Base-by-base conservation (phyloP, 2,797 vertebrate genomes). In the Poeciliopsis infans region DNA sequence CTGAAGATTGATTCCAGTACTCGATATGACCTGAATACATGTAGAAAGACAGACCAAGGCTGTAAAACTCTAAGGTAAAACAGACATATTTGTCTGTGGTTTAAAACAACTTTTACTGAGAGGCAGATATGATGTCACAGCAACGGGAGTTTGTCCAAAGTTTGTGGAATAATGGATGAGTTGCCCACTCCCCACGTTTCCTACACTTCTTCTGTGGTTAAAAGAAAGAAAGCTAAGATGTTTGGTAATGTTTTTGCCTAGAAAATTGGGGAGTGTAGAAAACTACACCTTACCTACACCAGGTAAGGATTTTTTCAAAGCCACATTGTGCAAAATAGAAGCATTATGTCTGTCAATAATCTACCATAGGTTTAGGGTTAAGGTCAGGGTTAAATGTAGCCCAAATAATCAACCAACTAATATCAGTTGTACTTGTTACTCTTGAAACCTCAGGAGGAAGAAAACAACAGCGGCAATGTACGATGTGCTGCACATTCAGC, bases 1-100 rank as follows among this genome's bases (percentile, higher is more conserved):
- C 78, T 78, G 36, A 28, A 75, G 78, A 85, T 83, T 75, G 88
- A 88, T 84, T 45, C 59, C 10, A n/a, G 1, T 68, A 7, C 20
- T 5, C 5, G 8, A 1, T 20, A 12, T 41, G 64, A 2, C 20
- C 64, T 43, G 10, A 68, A 68, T 68, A 41, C 39, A 41, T 5
- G 23, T 13, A 25, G 39, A 68, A 41, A 39, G 18, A 68, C 25
- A n/a, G 20, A n/a, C 20, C 10, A 43, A 20, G 61, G 23, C 1
- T 41, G 4, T 12, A 25, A 68, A 68, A 68, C 23, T 68, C 20
- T 43, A 6, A 41, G 4, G 64, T 68, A 68, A 68, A 68, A 66
- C 61, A 39, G 8, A 68, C 39, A 1, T 41, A 25, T 68, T 68
- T 20, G 16, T 23, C 18, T 66, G 10, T 0, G 3, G 5, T 39